Percentiles rank a stretch among this genome's conserved stretches.
These are phyloP conservation scores for Bothrops jararaca DNA, from an alignment of 2,113 vertebrate genomes.

Conservation along the genomic window DNA sequence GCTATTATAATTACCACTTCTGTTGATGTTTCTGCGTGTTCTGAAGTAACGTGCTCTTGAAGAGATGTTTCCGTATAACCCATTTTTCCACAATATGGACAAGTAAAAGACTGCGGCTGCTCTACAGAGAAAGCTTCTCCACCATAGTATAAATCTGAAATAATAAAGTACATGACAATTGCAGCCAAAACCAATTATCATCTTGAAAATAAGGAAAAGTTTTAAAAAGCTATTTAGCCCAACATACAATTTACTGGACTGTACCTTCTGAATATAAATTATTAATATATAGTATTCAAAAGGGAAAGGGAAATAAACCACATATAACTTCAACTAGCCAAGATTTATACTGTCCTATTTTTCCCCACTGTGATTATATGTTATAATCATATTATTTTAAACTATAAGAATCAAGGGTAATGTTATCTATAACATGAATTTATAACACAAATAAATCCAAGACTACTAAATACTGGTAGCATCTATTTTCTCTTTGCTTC, in stretches of 20 bases:
- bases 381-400: not conserved
- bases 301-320: not conserved
- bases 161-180: conserved; percentile 28
- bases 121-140: conserved; percentile 98
- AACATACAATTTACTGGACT: not conserved
- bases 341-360: fast-evolving
- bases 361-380: not conserved
- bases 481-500: not conserved
- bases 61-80: conserved; percentile 96
- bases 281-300: not conserved
- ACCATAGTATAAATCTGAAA: conserved; percentile 98
- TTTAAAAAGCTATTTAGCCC: not conserved
- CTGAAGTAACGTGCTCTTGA: conserved; percentile 97
- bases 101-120: conserved; percentile 97
- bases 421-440: not conserved
- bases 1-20: conserved; percentile 87
- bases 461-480: not conserved
- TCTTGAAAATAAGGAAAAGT: not conserved
- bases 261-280: not conserved
- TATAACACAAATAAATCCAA: not conserved
- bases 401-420: not conserved
- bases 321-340: not conserved
- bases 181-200: conserved; percentile 31
- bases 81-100: conserved; percentile 99
- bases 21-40: conserved; percentile 95